Conservation (phyloP, 2,888 invertebrate genomes). For the Lamproptera curius region DNA sequence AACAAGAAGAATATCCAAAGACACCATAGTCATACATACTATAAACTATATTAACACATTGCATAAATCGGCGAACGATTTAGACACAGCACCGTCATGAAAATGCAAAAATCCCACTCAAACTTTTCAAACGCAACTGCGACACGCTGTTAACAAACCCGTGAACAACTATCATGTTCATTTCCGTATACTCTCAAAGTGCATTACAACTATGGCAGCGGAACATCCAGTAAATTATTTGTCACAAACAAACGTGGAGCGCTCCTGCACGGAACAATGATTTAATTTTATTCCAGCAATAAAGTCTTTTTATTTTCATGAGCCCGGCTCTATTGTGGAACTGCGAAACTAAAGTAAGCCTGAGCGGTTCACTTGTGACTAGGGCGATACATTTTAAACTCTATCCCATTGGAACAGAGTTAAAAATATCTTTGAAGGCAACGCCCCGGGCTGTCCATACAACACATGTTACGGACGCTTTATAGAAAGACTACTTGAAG, state of each 20-base stretch:
- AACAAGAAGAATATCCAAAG: too few species aligned
- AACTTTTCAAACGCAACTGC: neutral
- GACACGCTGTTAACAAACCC: slow-evolving; percentile 27
- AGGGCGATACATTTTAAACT: slow-evolving; percentile 26
- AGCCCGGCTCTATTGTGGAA: slow-evolving; percentile 52
- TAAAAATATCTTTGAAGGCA: slow-evolving; percentile 34
- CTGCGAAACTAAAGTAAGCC: slow-evolving; percentile 56
- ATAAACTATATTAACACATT: too few species aligned
- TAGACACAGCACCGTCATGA: too few species aligned
- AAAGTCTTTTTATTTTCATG: slow-evolving; percentile 54
- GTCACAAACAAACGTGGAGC: slow-evolving; percentile 26
- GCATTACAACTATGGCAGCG: slow-evolving; percentile 42
- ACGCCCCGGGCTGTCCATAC: slow-evolving; percentile 52
- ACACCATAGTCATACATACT: too few species aligned
- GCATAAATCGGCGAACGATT: too few species aligned
- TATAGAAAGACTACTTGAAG: slow-evolving; percentile 40
- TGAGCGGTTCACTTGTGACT: slow-evolving; percentile 26
- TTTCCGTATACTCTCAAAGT: slow-evolving; percentile 14
- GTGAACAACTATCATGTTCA: neutral
- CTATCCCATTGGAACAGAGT: slow-evolving; percentile 27
- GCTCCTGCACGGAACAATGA: slow-evolving; percentile 19
- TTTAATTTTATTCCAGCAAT: slow-evolving; percentile 37
- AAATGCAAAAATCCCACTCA: neutral
- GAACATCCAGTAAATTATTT: slow-evolving; percentile 15
- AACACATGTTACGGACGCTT: slow-evolving; percentile 68